Evolutionary conservation across 2,113 vertebrate species (phyloP).

Genomic region (Heliornis fulica): DNA sequence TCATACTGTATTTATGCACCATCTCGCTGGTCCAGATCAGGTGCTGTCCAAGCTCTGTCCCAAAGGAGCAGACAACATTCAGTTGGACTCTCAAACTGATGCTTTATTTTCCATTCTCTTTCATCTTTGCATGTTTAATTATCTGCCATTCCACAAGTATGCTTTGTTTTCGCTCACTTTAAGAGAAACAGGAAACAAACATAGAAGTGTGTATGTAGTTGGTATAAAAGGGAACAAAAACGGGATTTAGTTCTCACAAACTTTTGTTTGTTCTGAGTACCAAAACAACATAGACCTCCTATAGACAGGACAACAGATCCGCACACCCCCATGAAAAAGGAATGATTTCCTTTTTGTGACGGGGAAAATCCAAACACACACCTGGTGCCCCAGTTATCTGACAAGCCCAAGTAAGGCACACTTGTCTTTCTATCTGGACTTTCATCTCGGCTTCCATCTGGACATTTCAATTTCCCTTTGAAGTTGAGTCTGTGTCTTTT

Average conservation of each 20-base stretch:
- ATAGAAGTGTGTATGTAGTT: neutral
- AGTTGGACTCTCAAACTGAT: neutral
- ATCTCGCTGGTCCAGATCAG: neutral
- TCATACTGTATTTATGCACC: neutral
- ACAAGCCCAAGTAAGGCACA: slow-evolving; percentile 32
- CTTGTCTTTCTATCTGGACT: slow-evolving; percentile 52
- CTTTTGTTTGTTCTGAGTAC: neutral
- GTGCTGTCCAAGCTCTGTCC: neutral
- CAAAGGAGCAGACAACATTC: neutral
- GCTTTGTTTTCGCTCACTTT: slow-evolving; percentile 38
- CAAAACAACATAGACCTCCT: neutral
- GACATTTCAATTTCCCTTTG: slow-evolving; percentile 67
- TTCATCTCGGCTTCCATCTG: slow-evolving; percentile 62
- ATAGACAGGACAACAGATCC: fast-evolving
- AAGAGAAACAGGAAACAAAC: neutral
- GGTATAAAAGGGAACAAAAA: neutral
- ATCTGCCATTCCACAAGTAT: neutral
- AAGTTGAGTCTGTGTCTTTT: slow-evolving; percentile 56
- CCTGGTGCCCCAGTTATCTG: slow-evolving; percentile 33
- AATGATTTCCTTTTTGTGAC: slow-evolving; percentile 5
- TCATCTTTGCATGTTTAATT: slow-evolving; percentile 23
- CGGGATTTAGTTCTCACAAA: neutral
- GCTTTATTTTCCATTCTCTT: slow-evolving; percentile 6
- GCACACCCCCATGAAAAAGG: neutral
- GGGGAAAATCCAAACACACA: slow-evolving; percentile 6